Evolutionary conservation across 2,888 invertebrate genomes (phyloP).

Genomic region (Patella depressa): DNA sequence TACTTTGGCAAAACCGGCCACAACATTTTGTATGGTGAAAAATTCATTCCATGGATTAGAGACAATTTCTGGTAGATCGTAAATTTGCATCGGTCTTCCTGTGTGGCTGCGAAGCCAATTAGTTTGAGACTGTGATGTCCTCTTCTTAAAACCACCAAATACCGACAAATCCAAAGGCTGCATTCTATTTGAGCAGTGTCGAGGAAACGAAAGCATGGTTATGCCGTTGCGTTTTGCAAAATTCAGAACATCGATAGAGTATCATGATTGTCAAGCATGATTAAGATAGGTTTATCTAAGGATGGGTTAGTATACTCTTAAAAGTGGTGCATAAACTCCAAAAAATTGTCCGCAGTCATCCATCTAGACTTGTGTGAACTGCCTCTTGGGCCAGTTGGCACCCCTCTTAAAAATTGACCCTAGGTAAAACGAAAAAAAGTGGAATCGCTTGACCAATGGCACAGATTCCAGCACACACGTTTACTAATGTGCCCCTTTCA

Average conservation of each 20-base stretch:
- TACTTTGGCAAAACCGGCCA: conserved; percentile 27
- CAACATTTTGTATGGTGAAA: conserved; percentile 25
- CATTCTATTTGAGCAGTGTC: conserved; percentile 69
- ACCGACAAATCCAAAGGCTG: conserved; percentile 71
- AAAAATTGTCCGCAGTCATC: conserved; percentile 44
- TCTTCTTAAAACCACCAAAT: conserved; percentile 64
- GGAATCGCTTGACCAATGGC: conserved; percentile 17
- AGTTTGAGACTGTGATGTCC: too few relatives aligned
- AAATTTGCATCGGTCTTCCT: conserved; percentile 46
- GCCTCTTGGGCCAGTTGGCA: conserved; percentile 17
- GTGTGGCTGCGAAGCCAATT: too few relatives aligned
- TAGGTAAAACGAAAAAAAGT: conserved; percentile 20
- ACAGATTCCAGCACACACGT: conserved; percentile 10
- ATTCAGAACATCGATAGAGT: conserved; percentile 48
- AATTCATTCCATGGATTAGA: conserved; percentile 9
- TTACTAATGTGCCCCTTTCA: conserved; percentile 19
- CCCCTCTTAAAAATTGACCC: conserved; percentile 19
- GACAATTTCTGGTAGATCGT: conserved; percentile 41
- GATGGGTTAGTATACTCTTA: conserved; percentile 49
- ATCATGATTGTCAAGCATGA: conserved; percentile 61
- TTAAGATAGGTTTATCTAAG: conserved; percentile 48
- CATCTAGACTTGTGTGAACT: conserved; percentile 11
- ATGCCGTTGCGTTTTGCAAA: conserved; percentile 66
- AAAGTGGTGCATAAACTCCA: conserved; percentile 58
- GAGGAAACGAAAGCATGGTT: conserved; percentile 67